Base-by-base conservation (phyloP, 2,797 vertebrate genomes). In the Hemibagrus guttatus region DNA sequence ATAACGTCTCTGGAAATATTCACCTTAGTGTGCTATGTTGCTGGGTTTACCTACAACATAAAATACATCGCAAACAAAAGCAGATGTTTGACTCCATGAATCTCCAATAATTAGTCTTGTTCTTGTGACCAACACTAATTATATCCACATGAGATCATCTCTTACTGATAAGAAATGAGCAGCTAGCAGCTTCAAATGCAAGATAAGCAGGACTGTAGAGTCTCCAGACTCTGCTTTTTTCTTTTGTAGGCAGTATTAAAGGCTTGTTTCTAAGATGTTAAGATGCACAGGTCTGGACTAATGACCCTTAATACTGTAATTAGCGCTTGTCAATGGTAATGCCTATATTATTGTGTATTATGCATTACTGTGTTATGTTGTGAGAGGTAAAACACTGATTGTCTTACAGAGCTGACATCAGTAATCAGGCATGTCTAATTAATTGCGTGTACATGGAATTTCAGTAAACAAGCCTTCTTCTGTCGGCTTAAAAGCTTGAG, bases 371-470 rank as follows among this genome's bases (percentile, higher is more conserved):
- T 75, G n/a, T 26, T 39, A 63, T 66, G 21, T 28, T 83, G 23
- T 26, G 39, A 28, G 17, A 54, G 68, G 42, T 56, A 75, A 35
- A 86, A 52, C 56, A 61, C 19, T 71, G 78, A 61, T n/a, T 69
- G 79, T 63, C 78, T 63, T 69, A 49, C 56, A 81, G 21, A 17
- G 42, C 56, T 56, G 69, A 86, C 85, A 66, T 74, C 59, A 83
- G 80, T 66, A 86, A 76, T 75, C 59, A 63, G 72, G 66, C 78
- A 81, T 17, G 56, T 61, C 54, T 86, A 81, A 81, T 52, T 80
- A n/a, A 9, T 8, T 5, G 39, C 16, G 35, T 26, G 56, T 46
- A 5, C 4, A 7, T 13, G 21, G 21, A 42, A 16, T 56, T 86
- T 66, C 6, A 63, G 39, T 76, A 75, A 86, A 66, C 49, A 75